Conservation (phyloP, 2,888 invertebrate genomes). For the Ophion ellenae region DNA sequence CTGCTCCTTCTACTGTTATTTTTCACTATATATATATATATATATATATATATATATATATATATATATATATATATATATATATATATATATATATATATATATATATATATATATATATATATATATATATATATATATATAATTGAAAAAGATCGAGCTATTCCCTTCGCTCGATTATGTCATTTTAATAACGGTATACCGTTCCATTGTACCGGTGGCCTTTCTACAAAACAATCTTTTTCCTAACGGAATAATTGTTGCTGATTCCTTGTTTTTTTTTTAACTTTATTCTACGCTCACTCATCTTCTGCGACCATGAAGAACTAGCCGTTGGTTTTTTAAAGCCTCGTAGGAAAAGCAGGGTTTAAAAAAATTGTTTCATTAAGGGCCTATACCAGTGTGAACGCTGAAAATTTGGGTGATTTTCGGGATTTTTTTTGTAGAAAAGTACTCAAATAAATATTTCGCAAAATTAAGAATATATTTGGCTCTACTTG, state of each 20-base stretch:
- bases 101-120: conserved; percentile 1
- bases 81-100: conserved; percentile 25
- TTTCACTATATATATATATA: neutral
- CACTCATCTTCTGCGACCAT: conserved; percentile 17
- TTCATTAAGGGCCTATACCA: neutral
- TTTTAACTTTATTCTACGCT: neutral
- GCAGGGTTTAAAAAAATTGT: neutral
- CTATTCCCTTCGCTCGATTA: conserved; percentile 31
- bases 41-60: conserved; percentile 13
- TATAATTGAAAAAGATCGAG: conserved; percentile 60
- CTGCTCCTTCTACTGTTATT: conserved; percentile 26
- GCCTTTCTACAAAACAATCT: conserved; percentile 32
- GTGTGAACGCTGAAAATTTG: too few species aligned
- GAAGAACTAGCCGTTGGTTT: neutral
- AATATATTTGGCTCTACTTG: too few species aligned
- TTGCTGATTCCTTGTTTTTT: conserved; percentile 24
- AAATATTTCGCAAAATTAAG: too few species aligned
- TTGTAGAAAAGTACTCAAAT: too few species aligned
- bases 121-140: conserved; percentile 6
- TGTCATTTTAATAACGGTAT: conserved; percentile 57
- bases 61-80: conserved; percentile 9
- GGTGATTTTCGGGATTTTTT: too few species aligned
- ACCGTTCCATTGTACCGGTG: conserved; percentile 49
- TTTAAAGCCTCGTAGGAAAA: neutral
- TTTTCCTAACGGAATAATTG: conserved; percentile 5